Evolutionary conservation across 2,113 vertebrate genomes (phyloP).

Genomic region (Cathartes aura): DNA sequence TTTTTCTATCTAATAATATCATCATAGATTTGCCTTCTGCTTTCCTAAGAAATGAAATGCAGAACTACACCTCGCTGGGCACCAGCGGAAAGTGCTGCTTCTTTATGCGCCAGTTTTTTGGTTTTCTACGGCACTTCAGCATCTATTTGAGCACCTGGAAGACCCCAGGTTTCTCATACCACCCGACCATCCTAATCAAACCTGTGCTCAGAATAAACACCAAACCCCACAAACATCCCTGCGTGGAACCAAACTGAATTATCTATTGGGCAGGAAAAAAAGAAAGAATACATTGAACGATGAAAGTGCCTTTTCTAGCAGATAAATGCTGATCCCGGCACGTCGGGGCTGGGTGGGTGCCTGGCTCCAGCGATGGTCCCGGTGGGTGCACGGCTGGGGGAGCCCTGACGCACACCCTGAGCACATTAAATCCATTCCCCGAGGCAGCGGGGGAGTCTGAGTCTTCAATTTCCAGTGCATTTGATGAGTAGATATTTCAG

Average conservation of each 20-base stretch:
- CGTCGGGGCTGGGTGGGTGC: accelerated
- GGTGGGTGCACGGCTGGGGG: accelerated
- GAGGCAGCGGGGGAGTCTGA: too few relatives aligned
- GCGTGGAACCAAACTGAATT: background rate
- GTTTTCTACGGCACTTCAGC: background rate
- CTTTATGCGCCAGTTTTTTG: background rate
- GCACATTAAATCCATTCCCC: background rate
- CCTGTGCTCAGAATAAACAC: background rate
- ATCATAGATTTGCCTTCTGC: background rate
- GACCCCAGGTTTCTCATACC: accelerated
- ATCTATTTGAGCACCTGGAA: background rate
- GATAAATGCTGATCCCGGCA: background rate
- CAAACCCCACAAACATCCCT: background rate
- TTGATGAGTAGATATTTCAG: background rate
- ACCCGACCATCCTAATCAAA: accelerated
- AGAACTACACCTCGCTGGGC: background rate
- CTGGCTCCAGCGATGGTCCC: background rate
- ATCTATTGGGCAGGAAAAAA: background rate
- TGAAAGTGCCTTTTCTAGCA: background rate
- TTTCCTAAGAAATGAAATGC: background rate
- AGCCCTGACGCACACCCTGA: accelerated
- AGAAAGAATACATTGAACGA: accelerated
- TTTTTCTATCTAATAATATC: background rate
- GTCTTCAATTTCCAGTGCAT: background rate
- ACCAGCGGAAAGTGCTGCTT: background rate